Conservation (phyloP, 2,113 vertebrate genomes). For the Aegotheles bennettii region DNA sequence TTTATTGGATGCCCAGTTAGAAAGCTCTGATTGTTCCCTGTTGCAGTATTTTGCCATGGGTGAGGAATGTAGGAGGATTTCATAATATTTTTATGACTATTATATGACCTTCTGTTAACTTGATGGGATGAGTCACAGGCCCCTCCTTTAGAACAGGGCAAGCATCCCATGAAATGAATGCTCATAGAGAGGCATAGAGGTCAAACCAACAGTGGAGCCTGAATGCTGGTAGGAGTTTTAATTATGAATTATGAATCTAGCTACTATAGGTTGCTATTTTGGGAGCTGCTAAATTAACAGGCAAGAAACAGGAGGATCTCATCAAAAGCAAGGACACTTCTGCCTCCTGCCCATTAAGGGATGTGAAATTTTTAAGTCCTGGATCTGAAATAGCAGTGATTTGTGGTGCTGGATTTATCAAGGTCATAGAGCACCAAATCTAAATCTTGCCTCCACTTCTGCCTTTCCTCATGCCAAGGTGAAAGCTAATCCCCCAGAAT, state of each 20-base stretch:
- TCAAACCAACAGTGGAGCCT: not conserved
- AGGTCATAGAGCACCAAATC: not conserved
- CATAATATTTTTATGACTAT: slow-evolving; percentile 53
- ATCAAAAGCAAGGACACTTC: not conserved
- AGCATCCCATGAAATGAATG: not conserved
- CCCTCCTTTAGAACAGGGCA: not conserved
- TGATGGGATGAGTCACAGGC: not conserved
- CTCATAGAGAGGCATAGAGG: not conserved
- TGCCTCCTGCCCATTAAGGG: not conserved
- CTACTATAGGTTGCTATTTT: slow-evolving; percentile 7
- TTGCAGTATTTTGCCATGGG: not conserved
- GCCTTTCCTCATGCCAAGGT: not conserved
- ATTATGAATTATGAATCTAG: slow-evolving; percentile 30
- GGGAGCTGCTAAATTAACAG: not conserved
- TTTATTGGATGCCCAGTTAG: slow-evolving; percentile 26
- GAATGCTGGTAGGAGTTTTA: not conserved
- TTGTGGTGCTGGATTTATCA: not conserved
- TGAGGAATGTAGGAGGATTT: slow-evolving; percentile 47
- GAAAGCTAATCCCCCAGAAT: not conserved
- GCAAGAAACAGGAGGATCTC: slow-evolving; percentile 30
- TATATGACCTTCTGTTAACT: slow-evolving; percentile 28
- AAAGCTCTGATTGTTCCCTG: slow-evolving; percentile 27
- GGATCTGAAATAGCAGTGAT: not conserved
- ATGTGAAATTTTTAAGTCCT: not conserved
- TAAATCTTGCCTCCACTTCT: not conserved